phyloP scores from a whole-genome alignment of 2,113 vertebrate species.

The Ophthalmolycus amberensis region DNA sequence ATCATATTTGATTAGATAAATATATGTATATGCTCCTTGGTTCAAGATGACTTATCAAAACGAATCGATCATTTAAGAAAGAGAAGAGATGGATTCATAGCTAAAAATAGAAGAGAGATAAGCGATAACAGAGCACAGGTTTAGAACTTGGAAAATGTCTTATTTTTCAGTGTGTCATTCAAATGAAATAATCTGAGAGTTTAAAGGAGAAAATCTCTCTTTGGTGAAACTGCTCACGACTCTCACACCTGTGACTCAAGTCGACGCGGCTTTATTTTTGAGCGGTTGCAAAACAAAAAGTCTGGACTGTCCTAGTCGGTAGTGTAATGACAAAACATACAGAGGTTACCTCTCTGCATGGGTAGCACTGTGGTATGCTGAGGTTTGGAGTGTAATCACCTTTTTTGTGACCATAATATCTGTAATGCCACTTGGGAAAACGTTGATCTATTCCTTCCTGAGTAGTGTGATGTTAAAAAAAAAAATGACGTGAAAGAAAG shows the following conservation, averaged over 20 bases:
- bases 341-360: not conserved
- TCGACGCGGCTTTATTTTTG: not conserved
- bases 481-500: not conserved
- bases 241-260: not conserved
- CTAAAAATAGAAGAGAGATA: too few species aligned
- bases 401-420: not conserved
- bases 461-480: slow-evolving; percentile 3
- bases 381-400: not conserved
- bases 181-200: not conserved
- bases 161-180: not conserved
- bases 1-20: not conserved
- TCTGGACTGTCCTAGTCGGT: not conserved
- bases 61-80: not conserved
- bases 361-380: not conserved
- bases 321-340: not conserved
- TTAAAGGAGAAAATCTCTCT: not conserved
- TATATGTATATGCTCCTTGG: not conserved
- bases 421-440: not conserved
- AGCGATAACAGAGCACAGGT: not conserved
- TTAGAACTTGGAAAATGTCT: not conserved
- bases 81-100: not conserved
- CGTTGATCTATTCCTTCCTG: not conserved
- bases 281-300: not conserved
- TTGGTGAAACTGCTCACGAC: not conserved
- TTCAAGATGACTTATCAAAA: not conserved